Evolutionary conservation across 2,888 invertebrate species (phyloP).

Genomic region (Noctua comes): DNA sequence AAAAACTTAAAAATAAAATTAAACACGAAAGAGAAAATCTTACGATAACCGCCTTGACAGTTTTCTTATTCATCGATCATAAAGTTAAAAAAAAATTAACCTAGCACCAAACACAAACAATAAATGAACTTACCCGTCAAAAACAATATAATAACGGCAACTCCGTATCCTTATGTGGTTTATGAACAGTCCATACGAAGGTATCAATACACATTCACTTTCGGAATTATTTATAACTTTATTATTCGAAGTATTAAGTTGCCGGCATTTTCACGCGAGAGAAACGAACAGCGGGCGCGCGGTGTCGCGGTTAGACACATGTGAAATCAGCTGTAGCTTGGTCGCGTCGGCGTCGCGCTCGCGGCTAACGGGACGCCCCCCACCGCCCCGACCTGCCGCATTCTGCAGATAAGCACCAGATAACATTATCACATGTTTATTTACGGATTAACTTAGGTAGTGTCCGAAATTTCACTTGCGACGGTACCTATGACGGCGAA

Average conservation of each 20-base stretch:
- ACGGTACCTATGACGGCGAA: slow-evolving; percentile 35
- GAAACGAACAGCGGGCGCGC: slow-evolving; percentile 77
- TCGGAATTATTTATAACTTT: slow-evolving; percentile 67
- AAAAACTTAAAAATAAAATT: neutral
- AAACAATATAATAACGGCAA: slow-evolving; percentile 62
- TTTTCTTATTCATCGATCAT: neutral
- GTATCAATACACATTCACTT: slow-evolving; percentile 77
- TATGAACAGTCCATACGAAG: slow-evolving; percentile 64
- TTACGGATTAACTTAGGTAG: slow-evolving; percentile 73
- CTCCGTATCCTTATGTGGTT: slow-evolving; percentile 60
- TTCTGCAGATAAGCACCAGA: slow-evolving; percentile 78
- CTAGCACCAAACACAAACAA: slow-evolving; percentile 16
- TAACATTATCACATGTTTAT: slow-evolving; percentile 82
- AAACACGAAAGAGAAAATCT: neutral
- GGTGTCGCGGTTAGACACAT: slow-evolving; percentile 78
- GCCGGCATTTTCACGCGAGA: slow-evolving; percentile 80
- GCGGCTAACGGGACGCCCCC: slow-evolving; percentile 68
- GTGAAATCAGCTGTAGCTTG: slow-evolving; percentile 88
- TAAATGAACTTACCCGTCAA: slow-evolving; percentile 73
- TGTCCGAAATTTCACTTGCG: slow-evolving; percentile 57
- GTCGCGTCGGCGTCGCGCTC: slow-evolving; percentile 48
- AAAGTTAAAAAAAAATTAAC: neutral
- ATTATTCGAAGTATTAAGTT: slow-evolving; percentile 69
- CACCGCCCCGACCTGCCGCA: slow-evolving; percentile 68
- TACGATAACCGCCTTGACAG: slow-evolving; percentile 4